Base-by-base conservation (phyloP, 2,888 invertebrate species). In the Rhamphomyia laevipes region DNA sequence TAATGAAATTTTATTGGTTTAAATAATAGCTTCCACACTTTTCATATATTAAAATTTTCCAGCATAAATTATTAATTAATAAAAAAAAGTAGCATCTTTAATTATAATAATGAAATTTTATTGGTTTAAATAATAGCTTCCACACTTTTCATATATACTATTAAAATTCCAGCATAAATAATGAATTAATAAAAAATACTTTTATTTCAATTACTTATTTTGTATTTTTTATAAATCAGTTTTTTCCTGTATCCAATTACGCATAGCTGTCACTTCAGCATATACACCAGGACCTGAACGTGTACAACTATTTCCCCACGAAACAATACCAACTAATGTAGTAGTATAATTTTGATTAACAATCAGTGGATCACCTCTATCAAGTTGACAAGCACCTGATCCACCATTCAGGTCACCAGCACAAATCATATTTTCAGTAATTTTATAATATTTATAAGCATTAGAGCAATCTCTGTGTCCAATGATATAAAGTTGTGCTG, bases 401-500 rank as follows among this genome's bases (percentile, higher is more conserved):
- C 72, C 74, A 16, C 76, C 76, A 43, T 63, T 57, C 1, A 64
- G 58, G 0, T 59, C 57, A 2, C 77, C 77, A 40, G 77, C 77
- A 56, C 78, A 78, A 0, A 76, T n/a, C 42, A 42, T 42, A 9
- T 21, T 15, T n/a, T 42, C 23, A n/a, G 42, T 27, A 27, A 42
- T 42, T 42, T 7, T 5, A 31, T 6, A 4, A n/a, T 17, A 2
- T 16, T 16, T 17, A 53, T 77, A 77, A 13, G 35, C 37, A n/a
- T 43, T 27, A 17, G 13, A 15, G 15, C 48, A 48, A 23, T 18
- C n/a, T 1, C 16, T 15, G 5, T 43, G 42, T 11, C 16, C 15
- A 12, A 48, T 40, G 30, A 48, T 16, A 10, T 15, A 9, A 27
- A 48, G 40, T 35, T 37, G 7, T 3, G 35, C 48, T 12, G 16